phyloP scores from a whole-genome alignment of 1,140 invertebrate species.

The Dinoponera quadriceps region DNA sequence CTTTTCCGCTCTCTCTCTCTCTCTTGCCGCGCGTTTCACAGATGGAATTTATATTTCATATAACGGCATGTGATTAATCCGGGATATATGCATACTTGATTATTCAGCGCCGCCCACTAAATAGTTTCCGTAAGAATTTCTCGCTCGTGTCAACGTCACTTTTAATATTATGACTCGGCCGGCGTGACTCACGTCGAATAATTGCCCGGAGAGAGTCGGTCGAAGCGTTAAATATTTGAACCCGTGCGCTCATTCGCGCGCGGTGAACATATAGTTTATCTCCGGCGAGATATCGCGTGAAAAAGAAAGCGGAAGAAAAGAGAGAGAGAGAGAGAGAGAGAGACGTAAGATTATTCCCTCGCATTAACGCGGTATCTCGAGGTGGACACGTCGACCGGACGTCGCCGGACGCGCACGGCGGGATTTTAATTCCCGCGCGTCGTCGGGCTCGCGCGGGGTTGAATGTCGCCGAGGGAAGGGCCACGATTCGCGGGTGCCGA shows the following conservation, averaged over 20 bases:
- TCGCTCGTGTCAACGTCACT: conserved; percentile 29
- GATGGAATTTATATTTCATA: conserved; percentile 11
- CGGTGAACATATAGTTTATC: conserved; percentile 14
- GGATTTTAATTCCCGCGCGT: conserved; percentile 62
- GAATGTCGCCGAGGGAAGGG: conserved; percentile 59
- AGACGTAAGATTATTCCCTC: conserved; percentile 40
- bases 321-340: neutral
- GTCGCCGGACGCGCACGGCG: conserved; percentile 30
- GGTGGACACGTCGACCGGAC: conserved; percentile 33
- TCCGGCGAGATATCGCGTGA: neutral
- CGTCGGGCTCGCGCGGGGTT: conserved; percentile 54
- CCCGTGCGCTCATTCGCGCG: neutral
- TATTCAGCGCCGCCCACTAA: conserved; percentile 11
- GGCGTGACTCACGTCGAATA: neutral
- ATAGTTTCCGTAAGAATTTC: conserved; percentile 13
- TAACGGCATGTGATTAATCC: neutral
- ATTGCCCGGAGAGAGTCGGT: neutral
- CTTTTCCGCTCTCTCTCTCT: neutral
- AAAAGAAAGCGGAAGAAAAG: neutral
- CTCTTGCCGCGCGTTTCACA: neutral
- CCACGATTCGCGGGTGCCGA: conserved; percentile 71
- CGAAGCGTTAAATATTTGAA: neutral
- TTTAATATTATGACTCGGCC: conserved; percentile 18
- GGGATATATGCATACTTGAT: conserved; percentile 11
- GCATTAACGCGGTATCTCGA: conserved; percentile 65